Conservation (phyloP, 2,113 vertebrate species). For the Oryzias celebensis region DNA sequence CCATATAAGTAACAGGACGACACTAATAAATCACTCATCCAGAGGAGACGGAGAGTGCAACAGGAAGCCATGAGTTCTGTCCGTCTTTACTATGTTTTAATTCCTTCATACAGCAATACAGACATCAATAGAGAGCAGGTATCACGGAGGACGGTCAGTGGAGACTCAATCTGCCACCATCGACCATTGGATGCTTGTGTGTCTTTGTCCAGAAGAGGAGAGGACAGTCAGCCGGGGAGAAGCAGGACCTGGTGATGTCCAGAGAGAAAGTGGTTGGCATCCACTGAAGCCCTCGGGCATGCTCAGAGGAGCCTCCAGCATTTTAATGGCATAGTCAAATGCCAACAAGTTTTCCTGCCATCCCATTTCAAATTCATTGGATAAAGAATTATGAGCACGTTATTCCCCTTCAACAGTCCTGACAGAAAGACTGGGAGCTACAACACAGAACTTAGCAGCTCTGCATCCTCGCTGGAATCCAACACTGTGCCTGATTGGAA, state of each 20-base stretch:
- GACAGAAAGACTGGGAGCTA: slow-evolving; percentile 66
- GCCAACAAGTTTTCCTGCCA: slow-evolving; percentile 81
- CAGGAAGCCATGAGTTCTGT: slow-evolving; percentile 24
- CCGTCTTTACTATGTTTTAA: slow-evolving; percentile 31
- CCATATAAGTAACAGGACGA: slow-evolving; percentile 61
- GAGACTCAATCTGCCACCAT: slow-evolving; percentile 36
- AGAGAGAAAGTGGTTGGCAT: slow-evolving; percentile 76
- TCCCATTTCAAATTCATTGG: slow-evolving; percentile 80
- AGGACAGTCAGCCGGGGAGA: slow-evolving; percentile 66
- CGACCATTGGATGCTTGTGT: slow-evolving; percentile 42
- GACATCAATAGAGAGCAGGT: slow-evolving; percentile 32
- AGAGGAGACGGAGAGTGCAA: slow-evolving; percentile 28
- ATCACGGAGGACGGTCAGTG: slow-evolving; percentile 56
- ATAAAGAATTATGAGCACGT: slow-evolving; percentile 75
- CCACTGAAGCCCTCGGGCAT: slow-evolving; percentile 78
- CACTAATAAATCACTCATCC: slow-evolving; percentile 58
- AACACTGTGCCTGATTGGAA: slow-evolving; percentile 60
- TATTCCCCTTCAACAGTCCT: slow-evolving; percentile 70
- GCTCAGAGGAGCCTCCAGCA: slow-evolving; percentile 83
- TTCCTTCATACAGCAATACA: slow-evolving; percentile 19
- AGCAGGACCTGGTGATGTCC: slow-evolving; percentile 68
- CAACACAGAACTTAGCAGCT: slow-evolving; percentile 68
- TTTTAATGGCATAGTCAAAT: slow-evolving; percentile 84
- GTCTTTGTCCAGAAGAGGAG: slow-evolving; percentile 40
- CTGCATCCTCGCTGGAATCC: slow-evolving; percentile 61